Evolutionary conservation across 2,113 vertebrate species (phyloP).

Genomic region (Pholis gunnellus): DNA sequence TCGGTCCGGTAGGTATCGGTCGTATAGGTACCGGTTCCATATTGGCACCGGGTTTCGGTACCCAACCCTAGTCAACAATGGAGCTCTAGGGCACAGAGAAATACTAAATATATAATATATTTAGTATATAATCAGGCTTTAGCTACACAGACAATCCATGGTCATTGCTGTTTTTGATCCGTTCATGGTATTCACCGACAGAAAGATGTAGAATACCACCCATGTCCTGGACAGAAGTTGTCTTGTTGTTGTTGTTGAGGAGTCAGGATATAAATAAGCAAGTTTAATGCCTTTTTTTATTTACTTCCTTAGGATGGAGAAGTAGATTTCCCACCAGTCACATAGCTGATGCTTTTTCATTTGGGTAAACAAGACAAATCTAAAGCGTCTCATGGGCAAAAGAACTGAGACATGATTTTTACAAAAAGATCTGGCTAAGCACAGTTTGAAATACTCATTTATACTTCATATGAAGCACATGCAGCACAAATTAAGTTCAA

Average conservation of each 20-base stretch:
- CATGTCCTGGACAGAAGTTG: background rate
- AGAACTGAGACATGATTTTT: background rate
- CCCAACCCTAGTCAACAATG: no score
- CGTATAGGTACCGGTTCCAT: no score
- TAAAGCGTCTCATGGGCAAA: background rate
- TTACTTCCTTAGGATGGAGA: background rate
- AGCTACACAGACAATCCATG: no score
- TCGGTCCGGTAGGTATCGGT: no score
- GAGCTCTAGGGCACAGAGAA: background rate
- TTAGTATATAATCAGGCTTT: no score
- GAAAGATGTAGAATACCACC: background rate
- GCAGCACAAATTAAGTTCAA: background rate
- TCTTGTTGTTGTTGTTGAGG: background rate
- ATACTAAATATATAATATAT: background rate
- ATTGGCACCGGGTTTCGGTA: no score
- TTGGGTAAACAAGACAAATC: conserved; percentile 25
- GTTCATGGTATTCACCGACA: background rate
- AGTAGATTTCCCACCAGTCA: conserved; percentile 29
- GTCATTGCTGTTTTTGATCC: background rate
- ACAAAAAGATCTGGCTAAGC: background rate
- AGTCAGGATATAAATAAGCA: conserved; percentile 8
- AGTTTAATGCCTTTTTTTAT: background rate
- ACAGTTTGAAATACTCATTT: conserved; percentile 9
- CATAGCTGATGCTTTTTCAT: conserved; percentile 16
- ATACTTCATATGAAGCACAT: background rate